Conservation (phyloP, 2,113 vertebrate species). For the Xiphophorus couchianus region DNA sequence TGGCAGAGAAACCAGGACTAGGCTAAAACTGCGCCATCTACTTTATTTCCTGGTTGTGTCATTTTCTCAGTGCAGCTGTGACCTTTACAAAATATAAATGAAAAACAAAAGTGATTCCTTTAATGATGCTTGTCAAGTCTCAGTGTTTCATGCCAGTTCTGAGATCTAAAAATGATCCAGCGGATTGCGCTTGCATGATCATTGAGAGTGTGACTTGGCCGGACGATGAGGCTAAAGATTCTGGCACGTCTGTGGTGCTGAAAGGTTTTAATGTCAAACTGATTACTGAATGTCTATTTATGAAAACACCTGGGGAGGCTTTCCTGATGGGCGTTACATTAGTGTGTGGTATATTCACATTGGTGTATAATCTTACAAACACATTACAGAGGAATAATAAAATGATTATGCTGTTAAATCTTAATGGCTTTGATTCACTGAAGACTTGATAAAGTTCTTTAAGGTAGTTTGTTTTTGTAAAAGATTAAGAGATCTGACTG, state of each 20-base stretch:
- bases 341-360: slow-evolving; percentile 1
- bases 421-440: not conserved
- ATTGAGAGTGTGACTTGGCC: slow-evolving; percentile 25
- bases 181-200: not conserved
- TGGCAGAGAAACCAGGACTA: not conserved
- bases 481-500: not conserved
- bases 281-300: slow-evolving; percentile 43
- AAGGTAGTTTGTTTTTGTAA: not conserved
- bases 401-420: not conserved
- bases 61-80: not conserved
- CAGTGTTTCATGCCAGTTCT: not conserved
- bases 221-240: not conserved
- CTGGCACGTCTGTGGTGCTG: not conserved
- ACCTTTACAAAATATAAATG: not conserved
- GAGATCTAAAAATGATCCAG: not conserved
- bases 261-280: slow-evolving; percentile 45
- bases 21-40: not conserved
- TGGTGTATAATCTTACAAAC: slow-evolving; percentile 15
- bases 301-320: slow-evolving; percentile 44
- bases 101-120: not conserved
- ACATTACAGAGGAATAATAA: not conserved
- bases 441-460: not conserved
- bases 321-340: not conserved
- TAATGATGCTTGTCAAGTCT: not conserved
- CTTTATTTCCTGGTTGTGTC: not conserved